Conservation (phyloP, 2,113 vertebrate species). For the Lepus americanus region DNA sequence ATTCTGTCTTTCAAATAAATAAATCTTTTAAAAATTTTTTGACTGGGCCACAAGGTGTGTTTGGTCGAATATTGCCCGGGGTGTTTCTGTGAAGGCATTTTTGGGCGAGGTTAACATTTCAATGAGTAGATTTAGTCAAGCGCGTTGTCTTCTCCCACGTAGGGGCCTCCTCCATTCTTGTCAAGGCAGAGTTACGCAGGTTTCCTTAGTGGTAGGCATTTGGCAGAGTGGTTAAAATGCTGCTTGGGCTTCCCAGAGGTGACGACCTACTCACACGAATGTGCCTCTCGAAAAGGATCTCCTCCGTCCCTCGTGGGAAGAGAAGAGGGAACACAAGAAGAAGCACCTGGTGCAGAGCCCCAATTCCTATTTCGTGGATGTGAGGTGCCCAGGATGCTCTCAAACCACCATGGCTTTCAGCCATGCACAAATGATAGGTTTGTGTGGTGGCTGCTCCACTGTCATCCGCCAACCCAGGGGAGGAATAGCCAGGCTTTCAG, state of each 20-base stretch:
- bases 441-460: not conserved
- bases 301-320: not conserved
- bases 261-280: not conserved
- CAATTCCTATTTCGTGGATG: not conserved
- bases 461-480: not conserved
- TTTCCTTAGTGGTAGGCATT: not conserved
- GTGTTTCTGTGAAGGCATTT: slow-evolving; percentile 11
- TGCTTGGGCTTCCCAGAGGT: no score
- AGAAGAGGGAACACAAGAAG: not conserved
- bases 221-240: no score
- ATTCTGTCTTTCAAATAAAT: no score
- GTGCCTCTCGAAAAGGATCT: not conserved
- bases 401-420: not conserved
- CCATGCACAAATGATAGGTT: not conserved
- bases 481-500: not conserved
- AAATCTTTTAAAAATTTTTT: no score
- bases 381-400: not conserved
- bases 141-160: not conserved
- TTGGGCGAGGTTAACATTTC: not conserved
- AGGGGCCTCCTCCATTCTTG: not conserved
- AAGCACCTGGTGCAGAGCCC: not conserved
- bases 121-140: not conserved
- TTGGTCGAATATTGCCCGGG: not conserved
- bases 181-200: not conserved
- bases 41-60: not conserved